Evolutionary conservation across 2,888 invertebrate species (phyloP).

Genomic region (Parnassius apollo): DNA sequence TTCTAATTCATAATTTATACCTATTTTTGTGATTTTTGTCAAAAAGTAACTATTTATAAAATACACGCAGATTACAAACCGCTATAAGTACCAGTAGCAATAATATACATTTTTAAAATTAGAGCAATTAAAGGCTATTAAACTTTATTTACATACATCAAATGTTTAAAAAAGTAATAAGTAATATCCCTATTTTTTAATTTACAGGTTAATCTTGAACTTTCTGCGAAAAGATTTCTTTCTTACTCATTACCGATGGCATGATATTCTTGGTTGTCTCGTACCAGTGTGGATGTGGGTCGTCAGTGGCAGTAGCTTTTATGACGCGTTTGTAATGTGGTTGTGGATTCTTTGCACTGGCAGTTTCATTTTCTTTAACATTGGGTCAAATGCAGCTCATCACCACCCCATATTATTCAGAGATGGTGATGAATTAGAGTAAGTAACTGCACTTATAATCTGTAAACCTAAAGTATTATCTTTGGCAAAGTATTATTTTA

Average conservation of each 20-base stretch:
- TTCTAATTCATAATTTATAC: no score
- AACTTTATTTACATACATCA: no score
- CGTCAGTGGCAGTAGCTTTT: slow-evolving; percentile 49
- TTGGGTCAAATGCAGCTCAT: slow-evolving; percentile 89
- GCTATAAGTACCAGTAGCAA: no score
- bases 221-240: slow-evolving; percentile 53
- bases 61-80: no score
- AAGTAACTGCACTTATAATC: slow-evolving; percentile 28
- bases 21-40: no score
- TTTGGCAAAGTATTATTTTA: background rate
- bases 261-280: slow-evolving; percentile 55
- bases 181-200: background rate
- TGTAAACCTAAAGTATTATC: background rate
- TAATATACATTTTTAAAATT: no score
- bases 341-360: slow-evolving; percentile 76
- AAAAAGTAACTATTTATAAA: no score
- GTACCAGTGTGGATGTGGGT: slow-evolving; percentile 70
- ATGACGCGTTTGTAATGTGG: slow-evolving; percentile 75
- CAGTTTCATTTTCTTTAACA: slow-evolving; percentile 82
- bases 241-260: slow-evolving; percentile 56
- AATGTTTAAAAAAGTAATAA: no score
- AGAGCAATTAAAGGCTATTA: no score
- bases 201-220: slow-evolving; percentile 46
- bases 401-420: slow-evolving; percentile 91
- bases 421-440: slow-evolving; percentile 88